A percentile compares a stretch with the other conserved stretches of the same genome.
phyloP scores from a whole-genome alignment of 2,113 vertebrate genomes.

The Caretta caretta region DNA sequence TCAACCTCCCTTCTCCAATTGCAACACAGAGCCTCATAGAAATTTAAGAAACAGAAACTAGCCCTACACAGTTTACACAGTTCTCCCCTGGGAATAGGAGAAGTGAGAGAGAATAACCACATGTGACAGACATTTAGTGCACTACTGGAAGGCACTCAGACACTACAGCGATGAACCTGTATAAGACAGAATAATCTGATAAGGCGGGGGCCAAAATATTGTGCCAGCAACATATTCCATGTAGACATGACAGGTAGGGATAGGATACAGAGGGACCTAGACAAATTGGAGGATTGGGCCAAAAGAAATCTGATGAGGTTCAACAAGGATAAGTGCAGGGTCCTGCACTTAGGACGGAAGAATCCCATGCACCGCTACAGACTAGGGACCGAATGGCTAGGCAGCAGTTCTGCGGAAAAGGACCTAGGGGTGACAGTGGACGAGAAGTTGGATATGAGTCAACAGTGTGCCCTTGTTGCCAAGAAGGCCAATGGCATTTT shows the following conservation, averaged over 20 bases:
- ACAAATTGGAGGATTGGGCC: too few relatives aligned
- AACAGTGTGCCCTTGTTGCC: too few relatives aligned
- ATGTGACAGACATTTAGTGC: not conserved
- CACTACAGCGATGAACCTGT: constrained; percentile 15
- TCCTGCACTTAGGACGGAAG: too few relatives aligned
- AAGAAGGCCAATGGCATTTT: too few relatives aligned
- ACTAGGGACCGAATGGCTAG: too few relatives aligned
- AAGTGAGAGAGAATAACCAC: not conserved
- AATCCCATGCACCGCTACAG: too few relatives aligned
- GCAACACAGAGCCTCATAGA: not conserved
- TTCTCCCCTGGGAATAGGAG: not conserved
- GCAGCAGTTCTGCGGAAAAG: too few relatives aligned
- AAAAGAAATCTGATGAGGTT: too few relatives aligned
- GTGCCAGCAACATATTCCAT: constrained; percentile 9
- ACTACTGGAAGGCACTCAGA: not conserved
- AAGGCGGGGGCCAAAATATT: constrained; percentile 2
- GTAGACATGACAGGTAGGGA: not conserved
- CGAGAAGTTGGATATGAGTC: too few relatives aligned
- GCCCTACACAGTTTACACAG: fast-evolving
- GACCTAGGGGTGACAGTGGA: too few relatives aligned
- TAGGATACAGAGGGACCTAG: too few relatives aligned
- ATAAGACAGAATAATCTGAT: not conserved
- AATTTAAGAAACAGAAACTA: not conserved
- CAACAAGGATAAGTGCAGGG: too few relatives aligned
- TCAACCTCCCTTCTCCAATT: not conserved